Evolutionary conservation across 2,797 vertebrate species (phyloP).

Genomic region (Nannoperca obscura): DNA sequence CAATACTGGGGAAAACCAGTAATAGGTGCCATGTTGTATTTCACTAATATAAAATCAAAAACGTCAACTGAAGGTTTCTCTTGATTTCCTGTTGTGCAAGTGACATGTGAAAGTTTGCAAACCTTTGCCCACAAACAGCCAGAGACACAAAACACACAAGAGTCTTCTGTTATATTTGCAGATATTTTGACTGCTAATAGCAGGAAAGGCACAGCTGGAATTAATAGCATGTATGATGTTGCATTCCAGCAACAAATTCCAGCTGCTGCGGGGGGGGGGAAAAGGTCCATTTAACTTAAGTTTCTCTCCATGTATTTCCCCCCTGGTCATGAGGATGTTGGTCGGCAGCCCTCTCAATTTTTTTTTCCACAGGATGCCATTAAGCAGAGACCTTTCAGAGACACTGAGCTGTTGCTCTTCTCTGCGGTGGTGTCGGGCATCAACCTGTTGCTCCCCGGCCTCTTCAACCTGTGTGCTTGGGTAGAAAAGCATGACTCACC

Average conservation of each 20-base stretch:
- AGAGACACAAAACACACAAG: neutral
- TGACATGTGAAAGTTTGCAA: too few species aligned
- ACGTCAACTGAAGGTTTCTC: neutral
- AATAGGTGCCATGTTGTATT: neutral
- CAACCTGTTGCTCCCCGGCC: constrained; percentile 85
- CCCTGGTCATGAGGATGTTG: neutral
- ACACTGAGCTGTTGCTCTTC: constrained; percentile 77
- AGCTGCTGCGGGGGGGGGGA: neutral
- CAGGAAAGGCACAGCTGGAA: neutral
- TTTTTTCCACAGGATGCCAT: constrained; percentile 13
- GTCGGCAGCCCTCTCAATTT: neutral
- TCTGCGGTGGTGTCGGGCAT: constrained; percentile 85
- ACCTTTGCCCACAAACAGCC: neutral
- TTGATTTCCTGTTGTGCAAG: neutral
- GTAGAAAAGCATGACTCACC: constrained; percentile 86
- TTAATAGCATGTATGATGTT: neutral
- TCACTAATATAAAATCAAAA: neutral
- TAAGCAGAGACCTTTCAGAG: neutral
- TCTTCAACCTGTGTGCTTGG: constrained; percentile 84
- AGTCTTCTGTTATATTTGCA: neutral
- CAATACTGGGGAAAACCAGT: neutral
- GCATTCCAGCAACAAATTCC: neutral
- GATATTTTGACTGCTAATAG: neutral
- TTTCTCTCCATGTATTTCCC: neutral
- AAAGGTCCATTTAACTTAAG: neutral